Conservation (phyloP, 2,888 invertebrate genomes). For the Rhamphomyia laevipes region DNA sequence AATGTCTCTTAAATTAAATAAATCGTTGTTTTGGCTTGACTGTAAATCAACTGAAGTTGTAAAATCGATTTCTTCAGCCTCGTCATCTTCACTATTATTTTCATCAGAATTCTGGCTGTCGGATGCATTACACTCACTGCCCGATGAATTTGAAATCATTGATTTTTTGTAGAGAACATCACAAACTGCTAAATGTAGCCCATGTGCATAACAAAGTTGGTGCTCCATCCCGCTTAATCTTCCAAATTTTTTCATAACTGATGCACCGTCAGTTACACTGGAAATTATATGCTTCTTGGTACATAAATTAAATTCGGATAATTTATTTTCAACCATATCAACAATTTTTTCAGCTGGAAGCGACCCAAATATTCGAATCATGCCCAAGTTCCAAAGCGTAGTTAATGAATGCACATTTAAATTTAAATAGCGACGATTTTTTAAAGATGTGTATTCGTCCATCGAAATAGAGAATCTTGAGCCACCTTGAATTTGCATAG, state of each 20-base stretch:
- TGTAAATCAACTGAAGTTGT: neutral
- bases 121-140: neutral
- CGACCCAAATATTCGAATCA: neutral
- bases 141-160: neutral
- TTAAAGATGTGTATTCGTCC: neutral
- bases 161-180: neutral
- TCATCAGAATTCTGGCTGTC: neutral
- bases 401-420: constrained; percentile 1
- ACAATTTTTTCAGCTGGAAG: neutral
- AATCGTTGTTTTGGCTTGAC: neutral
- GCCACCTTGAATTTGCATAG: neutral
- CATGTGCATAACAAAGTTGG: constrained; percentile 1
- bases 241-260: constrained; percentile 1
- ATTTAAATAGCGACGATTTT: neutral
- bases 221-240: constrained; percentile 1
- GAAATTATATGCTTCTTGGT: neutral
- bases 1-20: neutral
- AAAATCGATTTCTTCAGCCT: neutral
- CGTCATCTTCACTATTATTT: neutral
- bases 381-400: constrained; percentile 2
- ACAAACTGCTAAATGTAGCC: neutral
- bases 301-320: neutral
- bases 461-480: neutral
- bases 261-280: neutral
- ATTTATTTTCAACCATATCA: neutral